Evolutionary conservation across 2,888 invertebrate species (phyloP).

Genomic region (Campoletis raptor): DNA sequence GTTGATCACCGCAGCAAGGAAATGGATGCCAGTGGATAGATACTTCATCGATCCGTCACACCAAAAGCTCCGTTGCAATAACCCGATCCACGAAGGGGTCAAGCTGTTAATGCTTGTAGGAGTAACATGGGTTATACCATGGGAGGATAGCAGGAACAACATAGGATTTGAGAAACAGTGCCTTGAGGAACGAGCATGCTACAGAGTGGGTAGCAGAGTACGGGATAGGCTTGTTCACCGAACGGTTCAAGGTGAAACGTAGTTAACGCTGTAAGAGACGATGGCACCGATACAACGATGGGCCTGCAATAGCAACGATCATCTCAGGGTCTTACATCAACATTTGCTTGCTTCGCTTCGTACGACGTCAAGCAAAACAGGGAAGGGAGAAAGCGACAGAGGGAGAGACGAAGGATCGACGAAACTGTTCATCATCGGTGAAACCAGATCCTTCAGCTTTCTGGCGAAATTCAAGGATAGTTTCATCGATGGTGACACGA

Average conservation of each 20-base stretch:
- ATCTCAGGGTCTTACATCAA: conserved; percentile 69
- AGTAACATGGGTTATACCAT: conserved; percentile 25
- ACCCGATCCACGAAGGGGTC: conserved; percentile 59
- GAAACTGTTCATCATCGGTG: conserved; percentile 60
- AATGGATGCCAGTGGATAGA: conserved; percentile 24
- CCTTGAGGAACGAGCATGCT: conserved; percentile 22
- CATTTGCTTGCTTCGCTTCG: conserved; percentile 61
- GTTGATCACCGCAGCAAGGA: conserved; percentile 16
- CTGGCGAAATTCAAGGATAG: conserved; percentile 36
- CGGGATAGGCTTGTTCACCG: conserved; percentile 55
- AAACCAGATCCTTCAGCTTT: conserved; percentile 55
- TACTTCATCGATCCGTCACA: conserved; percentile 58
- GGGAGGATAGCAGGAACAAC: conserved; percentile 23
- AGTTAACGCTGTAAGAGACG: conserved; percentile 62
- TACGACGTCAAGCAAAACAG: conserved; percentile 48
- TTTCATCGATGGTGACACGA: conserved; percentile 29
- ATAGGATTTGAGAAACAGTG: conserved; percentile 41
- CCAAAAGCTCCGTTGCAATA: conserved; percentile 57
- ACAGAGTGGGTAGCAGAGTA: conserved; percentile 35
- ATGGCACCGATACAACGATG: conserved; percentile 27
- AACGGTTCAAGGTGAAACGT: conserved; percentile 47
- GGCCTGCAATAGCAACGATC: conserved; percentile 53
- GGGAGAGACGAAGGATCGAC: conserved; percentile 33
- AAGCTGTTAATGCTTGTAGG: conserved; percentile 57
- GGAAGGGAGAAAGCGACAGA: conserved; percentile 3